Conservation (phyloP, 2,797 vertebrate species). For the Coreius guichenoti region DNA sequence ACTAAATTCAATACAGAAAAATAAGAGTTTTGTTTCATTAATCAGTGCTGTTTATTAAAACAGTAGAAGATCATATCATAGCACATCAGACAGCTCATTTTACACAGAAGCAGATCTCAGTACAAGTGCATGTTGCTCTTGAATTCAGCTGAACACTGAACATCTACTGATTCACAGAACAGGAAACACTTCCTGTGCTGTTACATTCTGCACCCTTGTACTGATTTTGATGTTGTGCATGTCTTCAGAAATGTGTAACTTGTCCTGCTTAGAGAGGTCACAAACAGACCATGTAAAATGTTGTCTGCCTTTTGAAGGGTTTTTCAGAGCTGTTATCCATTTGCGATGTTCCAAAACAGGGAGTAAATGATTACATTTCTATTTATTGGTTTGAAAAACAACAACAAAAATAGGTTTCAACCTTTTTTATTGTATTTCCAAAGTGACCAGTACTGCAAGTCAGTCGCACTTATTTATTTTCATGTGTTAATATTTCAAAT, state of each 20-base stretch:
- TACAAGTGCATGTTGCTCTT: conserved; percentile 3
- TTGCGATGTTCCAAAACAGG: neutral
- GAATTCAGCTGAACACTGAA: conserved; percentile 30
- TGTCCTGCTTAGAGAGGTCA: neutral
- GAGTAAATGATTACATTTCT: neutral
- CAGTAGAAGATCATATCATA: neutral
- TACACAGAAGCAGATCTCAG: neutral
- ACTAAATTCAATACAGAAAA: neutral
- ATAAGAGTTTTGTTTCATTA: neutral
- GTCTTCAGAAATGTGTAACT: conserved; percentile 11
- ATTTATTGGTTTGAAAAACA: neutral
- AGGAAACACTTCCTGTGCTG: conserved; percentile 43
- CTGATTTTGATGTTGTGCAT: neutral
- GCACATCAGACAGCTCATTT: neutral
- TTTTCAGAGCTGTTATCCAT: neutral
- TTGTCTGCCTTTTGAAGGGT: neutral
- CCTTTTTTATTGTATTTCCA: too few relatives aligned
- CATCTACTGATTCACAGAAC: conserved; percentile 47
- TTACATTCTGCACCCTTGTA: neutral
- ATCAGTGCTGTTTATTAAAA: neutral
- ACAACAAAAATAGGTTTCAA: too few relatives aligned
- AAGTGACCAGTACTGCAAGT: neutral
- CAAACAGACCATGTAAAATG: neutral
- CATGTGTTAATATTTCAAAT: neutral
- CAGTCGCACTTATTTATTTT: neutral